These are phyloP conservation scores for Hemitrygon akajei DNA, from an alignment of 2,797 vertebrate genomes.

Conservation along the genomic window DNA sequence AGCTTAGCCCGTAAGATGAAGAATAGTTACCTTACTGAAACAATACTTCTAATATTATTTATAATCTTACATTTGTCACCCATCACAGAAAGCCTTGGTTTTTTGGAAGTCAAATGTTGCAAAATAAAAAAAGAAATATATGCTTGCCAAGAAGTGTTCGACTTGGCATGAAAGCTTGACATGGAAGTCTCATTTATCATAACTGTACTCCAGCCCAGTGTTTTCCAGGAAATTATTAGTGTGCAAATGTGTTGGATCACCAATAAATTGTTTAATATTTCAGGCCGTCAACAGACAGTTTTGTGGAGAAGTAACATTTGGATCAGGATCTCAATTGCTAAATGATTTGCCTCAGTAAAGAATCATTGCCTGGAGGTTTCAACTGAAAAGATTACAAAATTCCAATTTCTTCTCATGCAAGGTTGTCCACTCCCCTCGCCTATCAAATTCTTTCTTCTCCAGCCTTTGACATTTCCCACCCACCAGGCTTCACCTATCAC, in stretches of 20 bases:
- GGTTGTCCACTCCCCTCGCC: not conserved
- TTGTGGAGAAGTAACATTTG: not conserved
- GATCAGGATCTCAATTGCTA: not conserved
- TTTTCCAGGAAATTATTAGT: constrained; percentile 23
- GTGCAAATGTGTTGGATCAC: constrained; percentile 11
- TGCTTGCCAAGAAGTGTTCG: constrained; percentile 14
- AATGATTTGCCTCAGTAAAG: not conserved
- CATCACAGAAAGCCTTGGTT: not conserved
- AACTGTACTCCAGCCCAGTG: not conserved
- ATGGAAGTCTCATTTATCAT: not conserved
- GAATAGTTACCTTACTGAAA: not conserved
- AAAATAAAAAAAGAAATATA: not conserved
- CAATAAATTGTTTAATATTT: not conserved
- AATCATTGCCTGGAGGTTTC: not conserved
- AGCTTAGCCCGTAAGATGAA: not conserved
- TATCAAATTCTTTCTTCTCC: no score
- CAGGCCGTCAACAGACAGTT: not conserved
- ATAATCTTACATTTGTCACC: not conserved
- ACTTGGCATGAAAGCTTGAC: constrained; percentile 2
- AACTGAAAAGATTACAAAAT: not conserved
- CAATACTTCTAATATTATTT: not conserved
- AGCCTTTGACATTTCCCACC: no score
- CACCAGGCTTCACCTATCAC: no score
- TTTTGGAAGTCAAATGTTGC: not conserved
- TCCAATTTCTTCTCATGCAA: not conserved